phyloP scores from a whole-genome alignment of 2,797 vertebrate species.

The Ceryle rudis region DNA sequence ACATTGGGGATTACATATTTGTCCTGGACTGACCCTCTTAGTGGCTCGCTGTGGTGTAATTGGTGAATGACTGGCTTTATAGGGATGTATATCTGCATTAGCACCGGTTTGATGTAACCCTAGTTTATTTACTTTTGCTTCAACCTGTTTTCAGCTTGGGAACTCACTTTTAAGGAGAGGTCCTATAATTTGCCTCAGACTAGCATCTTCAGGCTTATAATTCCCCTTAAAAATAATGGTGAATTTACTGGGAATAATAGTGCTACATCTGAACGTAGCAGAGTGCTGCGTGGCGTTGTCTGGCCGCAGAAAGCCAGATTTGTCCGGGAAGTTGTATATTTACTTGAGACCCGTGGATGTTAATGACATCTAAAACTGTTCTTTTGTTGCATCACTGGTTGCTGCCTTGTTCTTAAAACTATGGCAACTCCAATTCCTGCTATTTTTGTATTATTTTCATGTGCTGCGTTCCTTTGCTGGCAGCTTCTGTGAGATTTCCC shows the following conservation, averaged over 20 bases:
- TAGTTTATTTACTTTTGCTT: constrained; percentile 10
- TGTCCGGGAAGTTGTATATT: not conserved
- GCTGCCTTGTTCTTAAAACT: not conserved
- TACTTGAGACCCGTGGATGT: not conserved
- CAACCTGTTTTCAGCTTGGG: constrained; percentile 6
- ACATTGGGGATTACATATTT: constrained; percentile 59
- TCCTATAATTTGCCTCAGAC: not conserved
- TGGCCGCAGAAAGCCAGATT: not conserved
- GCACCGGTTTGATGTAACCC: not conserved
- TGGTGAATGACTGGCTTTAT: constrained; percentile 62
- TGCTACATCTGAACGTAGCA: not conserved
- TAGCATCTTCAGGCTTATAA: not conserved
- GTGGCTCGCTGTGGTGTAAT: constrained; percentile 32
- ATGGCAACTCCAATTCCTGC: accelerated
- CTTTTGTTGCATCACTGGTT: not conserved
- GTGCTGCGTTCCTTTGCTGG: not conserved
- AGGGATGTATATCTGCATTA: constrained; percentile 54
- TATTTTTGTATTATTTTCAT: accelerated
- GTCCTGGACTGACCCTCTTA: constrained; percentile 65
- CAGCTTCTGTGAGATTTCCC: not conserved
- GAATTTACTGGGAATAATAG: not conserved
- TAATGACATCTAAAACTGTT: not conserved
- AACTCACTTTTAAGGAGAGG: not conserved
- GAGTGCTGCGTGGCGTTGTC: accelerated
- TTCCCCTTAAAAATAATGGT: not conserved